Evolutionary conservation across 2,888 invertebrate genomes (phyloP).

Genomic region (Neoscelio sp.): DNA sequence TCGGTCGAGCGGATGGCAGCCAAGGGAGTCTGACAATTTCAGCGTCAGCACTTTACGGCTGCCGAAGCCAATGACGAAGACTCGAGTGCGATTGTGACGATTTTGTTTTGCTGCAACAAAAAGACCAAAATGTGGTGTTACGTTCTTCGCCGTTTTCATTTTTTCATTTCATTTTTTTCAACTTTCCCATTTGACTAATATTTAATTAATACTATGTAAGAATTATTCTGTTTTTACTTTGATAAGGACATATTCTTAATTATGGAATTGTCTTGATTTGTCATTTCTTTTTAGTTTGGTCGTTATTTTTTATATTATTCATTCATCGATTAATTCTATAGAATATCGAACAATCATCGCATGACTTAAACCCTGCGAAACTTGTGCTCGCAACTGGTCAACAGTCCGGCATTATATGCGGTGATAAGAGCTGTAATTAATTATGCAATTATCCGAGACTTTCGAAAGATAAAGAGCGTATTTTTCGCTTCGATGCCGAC

Average conservation of each 20-base stretch:
- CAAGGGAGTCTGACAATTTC: conserved; percentile 63
- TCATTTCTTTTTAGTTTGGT: too few species aligned
- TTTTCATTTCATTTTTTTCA: conserved; percentile 55
- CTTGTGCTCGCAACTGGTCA: too few species aligned
- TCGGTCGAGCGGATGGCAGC: conserved; percentile 33
- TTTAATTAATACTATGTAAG: too few species aligned
- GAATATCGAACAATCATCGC: too few species aligned
- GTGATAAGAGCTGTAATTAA: conserved; percentile 77
- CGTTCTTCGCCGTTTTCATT: too few species aligned
- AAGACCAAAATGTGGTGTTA: conserved; percentile 24
- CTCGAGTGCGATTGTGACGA: conserved; percentile 36
- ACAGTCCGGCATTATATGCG: conserved; percentile 64
- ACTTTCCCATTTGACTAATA: too few species aligned
- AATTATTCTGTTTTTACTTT: too few species aligned
- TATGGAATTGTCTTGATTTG: too few species aligned
- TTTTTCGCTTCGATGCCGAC: conserved; percentile 59
- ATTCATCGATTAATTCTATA: too few species aligned
- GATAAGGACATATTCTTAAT: too few species aligned
- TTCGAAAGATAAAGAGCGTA: conserved; percentile 56
- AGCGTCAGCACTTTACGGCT: conserved; percentile 62
- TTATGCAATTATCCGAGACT: conserved; percentile 78
- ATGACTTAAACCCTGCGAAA: too few species aligned
- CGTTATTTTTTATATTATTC: too few species aligned
- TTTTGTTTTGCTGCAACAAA: conserved; percentile 46
- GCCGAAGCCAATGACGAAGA: conserved; percentile 13